Base-by-base conservation (phyloP, 2,113 vertebrate genomes). In the Eulemur macaco region DNA sequence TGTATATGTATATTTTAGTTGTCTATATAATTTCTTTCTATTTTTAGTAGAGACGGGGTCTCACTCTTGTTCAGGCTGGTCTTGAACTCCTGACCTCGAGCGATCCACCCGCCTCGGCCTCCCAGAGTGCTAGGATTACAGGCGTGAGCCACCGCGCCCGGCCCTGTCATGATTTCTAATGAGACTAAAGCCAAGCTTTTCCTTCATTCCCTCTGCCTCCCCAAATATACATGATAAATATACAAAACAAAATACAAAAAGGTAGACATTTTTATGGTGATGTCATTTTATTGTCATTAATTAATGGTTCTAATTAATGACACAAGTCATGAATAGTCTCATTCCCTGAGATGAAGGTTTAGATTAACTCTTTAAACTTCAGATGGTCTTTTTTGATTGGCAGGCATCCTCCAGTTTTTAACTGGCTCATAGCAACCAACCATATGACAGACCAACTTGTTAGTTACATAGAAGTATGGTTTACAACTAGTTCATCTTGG, bases 281-380 rank as follows among this genome's bases (percentile, higher is more conserved):
- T 81, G 10, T 69, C 25, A 81, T 85, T 78, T 52, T 87, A 54
- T 47, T 76, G 18, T 50, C 73, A 74, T 91, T 50, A 73, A 23
- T 45, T 37, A 89, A 58, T 82, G 39, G 3, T 86, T 95, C 64
- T 71, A 69, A 54, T 63, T 63, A 63, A 63, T 63, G 60, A 85
- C 23, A 78, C 54, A 76, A 50, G 78, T 85, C 9, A 18, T 18
- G 42, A 39, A 29, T 83, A 50, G 42, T 54, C 54, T 31, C 34
- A 63, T 84, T 74, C 31, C 78, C 89, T 93, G 42, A 60, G 89
- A 85, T 60, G 60, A 68, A 84, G 29, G 18, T 45, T 94, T 81
- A 86, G 12, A 89, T 81, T n/a, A 86, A 25, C 56, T 82, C 87
- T 94, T 84, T 81, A 58, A 74, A 81, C 39, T 95, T 89, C 37